Conservation (phyloP, 1,140 invertebrate genomes). For the Zaprionus kolodkinae region DNA sequence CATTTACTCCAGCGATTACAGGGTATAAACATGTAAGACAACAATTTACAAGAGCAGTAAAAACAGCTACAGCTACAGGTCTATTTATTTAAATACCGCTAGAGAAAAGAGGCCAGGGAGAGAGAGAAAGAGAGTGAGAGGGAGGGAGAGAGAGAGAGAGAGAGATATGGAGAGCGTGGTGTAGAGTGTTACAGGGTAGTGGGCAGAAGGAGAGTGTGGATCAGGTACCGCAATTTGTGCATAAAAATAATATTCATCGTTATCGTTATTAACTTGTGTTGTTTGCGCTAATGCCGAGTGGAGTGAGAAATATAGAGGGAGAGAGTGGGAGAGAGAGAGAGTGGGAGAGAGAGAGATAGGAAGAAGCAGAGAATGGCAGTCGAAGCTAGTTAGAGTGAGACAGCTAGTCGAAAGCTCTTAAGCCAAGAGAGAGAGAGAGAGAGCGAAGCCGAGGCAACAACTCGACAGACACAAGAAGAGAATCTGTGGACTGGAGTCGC, state of each 20-base stretch:
- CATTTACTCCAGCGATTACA: background rate
- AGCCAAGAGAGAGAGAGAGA: background rate
- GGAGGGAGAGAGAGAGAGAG: background rate
- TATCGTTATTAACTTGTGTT: conserved; percentile 82
- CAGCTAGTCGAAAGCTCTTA: background rate
- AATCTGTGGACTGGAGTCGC: background rate
- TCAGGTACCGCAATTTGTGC: conserved; percentile 65
- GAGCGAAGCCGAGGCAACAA: background rate
- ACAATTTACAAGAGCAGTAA: conserved; percentile 50
- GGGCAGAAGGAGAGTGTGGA: background rate
- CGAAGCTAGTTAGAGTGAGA: background rate
- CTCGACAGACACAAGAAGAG: background rate
- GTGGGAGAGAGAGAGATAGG: background rate
- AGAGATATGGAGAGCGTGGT: background rate
- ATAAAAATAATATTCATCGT: conserved; percentile 83
- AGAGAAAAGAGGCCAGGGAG: background rate
- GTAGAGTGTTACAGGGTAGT: no score
- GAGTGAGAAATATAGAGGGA: background rate
- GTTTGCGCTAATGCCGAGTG: conserved; percentile 67
- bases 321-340: background rate
- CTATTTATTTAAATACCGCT: conserved; percentile 60
- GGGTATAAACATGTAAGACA: conserved; percentile 39
- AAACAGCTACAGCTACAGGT: conserved; percentile 29
- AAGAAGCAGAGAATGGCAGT: background rate
- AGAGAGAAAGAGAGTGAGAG: background rate